Evolutionary conservation across 1,140 invertebrate species (phyloP), one percentile per base, ranked within the genome.

Genomic region (Rhopalosiphum maidis): DNA sequence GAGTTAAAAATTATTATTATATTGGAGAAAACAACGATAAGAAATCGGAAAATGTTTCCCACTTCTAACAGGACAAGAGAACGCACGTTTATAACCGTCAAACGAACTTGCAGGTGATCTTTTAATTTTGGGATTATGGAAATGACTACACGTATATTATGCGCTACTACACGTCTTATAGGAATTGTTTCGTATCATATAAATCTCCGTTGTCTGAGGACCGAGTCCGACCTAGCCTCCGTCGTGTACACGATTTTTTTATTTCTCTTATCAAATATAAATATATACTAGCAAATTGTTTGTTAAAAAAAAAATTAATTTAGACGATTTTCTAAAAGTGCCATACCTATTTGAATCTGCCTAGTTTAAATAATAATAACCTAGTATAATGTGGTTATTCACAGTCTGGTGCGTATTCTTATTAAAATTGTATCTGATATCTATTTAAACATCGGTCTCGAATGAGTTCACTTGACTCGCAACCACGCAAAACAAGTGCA

Each of bases 391-490:
- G 37, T 11, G 22, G 82, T 85, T 85, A 85, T 41, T 85, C 35
- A 85, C 82, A 41, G 82, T 85, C 37, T 85, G 8, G 37, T 85
- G 37, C 21, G 35, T 85, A 41, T 83, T 37, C 37, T 41, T 85
- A 25, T 41, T 85, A 22, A 85, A 41, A 85, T 83, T 35, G 82
- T 85, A 85, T 85, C 22, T 85, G 37, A 85, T 85, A 85, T 68
- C 9, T 68, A 68, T 68, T 68, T n/a, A 37, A 82, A 82, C n/a
- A 82, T 82, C 22, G 77, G n/a, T 82, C 77, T 82, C 35, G 77
- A 82, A 35, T 82, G 35, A 82, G n/a, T 82, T 37, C 35, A 77
- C 68, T 82, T 82, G 77, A 82, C 18, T 82, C 18, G 35, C 77
- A 82, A 37, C 60, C 60, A n/a, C n/a, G 22, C 60, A 82, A 35